Percentiles rank a stretch among this genome's conserved stretches.
Conservation (phyloP, 2,113 vertebrate species). For the Sceloporus tristichus region DNA sequence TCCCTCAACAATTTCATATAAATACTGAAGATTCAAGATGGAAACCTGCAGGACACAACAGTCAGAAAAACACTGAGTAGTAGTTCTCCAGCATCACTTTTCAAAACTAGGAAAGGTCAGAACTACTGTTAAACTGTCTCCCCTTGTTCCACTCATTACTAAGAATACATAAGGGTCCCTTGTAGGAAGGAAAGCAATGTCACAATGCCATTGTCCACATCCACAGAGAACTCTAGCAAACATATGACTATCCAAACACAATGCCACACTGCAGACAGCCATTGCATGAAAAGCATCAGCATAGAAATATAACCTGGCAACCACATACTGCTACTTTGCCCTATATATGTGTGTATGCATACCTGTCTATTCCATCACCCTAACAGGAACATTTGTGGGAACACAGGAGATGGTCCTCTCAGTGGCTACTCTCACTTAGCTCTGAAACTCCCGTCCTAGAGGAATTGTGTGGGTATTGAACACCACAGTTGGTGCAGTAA, state of each 20-base stretch:
- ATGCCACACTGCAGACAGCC: neutral
- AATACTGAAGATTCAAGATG: conserved; percentile 1
- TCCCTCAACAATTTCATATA: neutral
- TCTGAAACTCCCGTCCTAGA: no score
- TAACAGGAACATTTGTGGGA: no score
- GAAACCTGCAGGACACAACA: neutral
- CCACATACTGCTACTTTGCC: neutral
- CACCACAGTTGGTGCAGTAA: no score
- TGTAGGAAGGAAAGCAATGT: neutral
- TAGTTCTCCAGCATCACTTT: neutral
- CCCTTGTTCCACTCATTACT: neutral
- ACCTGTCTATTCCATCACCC: no score
- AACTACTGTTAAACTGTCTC: neutral
- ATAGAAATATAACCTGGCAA: neutral
- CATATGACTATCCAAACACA: neutral
- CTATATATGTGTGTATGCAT: neutral
- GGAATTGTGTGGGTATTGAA: no score
- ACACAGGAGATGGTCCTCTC: no score
- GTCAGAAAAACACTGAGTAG: neutral
- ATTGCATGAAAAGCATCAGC: neutral
- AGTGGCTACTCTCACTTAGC: no score
- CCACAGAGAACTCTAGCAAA: neutral
- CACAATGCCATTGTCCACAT: neutral
- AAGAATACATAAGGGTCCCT: neutral
- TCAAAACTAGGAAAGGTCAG: neutral